Evolutionary conservation across 2,797 vertebrate species (phyloP).

Genomic region (Microcaecilia unicolor): DNA sequence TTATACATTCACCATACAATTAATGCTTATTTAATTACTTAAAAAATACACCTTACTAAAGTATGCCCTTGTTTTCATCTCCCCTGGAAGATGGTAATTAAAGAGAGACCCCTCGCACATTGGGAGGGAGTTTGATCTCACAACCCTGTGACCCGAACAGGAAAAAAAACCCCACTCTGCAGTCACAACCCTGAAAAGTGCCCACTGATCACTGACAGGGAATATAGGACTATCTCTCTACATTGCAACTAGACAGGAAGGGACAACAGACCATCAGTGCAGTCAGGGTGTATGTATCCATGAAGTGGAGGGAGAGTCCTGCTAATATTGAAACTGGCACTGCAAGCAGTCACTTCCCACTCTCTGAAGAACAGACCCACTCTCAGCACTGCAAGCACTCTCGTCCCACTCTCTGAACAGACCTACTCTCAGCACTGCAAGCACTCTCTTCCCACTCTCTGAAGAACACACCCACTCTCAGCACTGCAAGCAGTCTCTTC

Average conservation of each 20-base stretch:
- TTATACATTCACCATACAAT: constrained; percentile 41
- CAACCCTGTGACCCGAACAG: constrained; percentile 17
- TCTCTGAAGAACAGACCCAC: no score
- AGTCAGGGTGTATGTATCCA: not conserved
- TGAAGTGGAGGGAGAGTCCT: no score
- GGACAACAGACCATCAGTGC: not conserved
- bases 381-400: no score
- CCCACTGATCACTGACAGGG: no score
- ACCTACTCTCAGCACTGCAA: no score
- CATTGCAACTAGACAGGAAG: not conserved
- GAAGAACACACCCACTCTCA: no score
- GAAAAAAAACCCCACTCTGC: constrained; percentile 18
- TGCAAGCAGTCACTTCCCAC: no score
- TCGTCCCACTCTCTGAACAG: no score
- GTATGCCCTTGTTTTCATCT: constrained; percentile 1
- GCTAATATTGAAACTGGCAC: no score
- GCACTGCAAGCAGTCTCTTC: no score
- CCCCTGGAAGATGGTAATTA: constrained; percentile 26
- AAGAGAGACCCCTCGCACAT: constrained; percentile 4
- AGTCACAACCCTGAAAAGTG: not conserved
- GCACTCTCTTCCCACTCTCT: no score
- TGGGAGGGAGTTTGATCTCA: not conserved
- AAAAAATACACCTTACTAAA: constrained; percentile 21
- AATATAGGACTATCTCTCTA: not conserved
- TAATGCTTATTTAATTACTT: constrained; percentile 44